phyloP scores from a whole-genome alignment of 2,888 invertebrate genomes.

The Callyntrura sp. region DNA sequence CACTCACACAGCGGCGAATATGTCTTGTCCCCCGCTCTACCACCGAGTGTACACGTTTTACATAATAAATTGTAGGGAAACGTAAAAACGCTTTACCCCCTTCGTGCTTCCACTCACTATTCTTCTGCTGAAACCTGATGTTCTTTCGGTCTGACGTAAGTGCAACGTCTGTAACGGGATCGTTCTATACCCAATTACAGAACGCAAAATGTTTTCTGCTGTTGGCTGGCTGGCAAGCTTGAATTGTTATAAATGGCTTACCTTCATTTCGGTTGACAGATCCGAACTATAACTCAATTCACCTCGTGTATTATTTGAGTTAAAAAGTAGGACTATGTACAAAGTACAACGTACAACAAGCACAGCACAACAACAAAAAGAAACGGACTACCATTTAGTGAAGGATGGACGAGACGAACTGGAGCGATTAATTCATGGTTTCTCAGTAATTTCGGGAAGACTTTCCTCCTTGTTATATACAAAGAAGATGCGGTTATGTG shows the following conservation, averaged over 20 bases:
- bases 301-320: constrained; percentile 26
- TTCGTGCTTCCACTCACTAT: constrained; percentile 37
- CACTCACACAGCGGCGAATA: neutral
- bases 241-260: constrained; percentile 78
- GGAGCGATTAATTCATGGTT: constrained; percentile 66
- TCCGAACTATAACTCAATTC: constrained; percentile 73
- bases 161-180: neutral
- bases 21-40: neutral
- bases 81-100: constrained; percentile 57
- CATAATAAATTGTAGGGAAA: constrained; percentile 51
- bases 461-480: neutral
- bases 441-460: constrained; percentile 52
- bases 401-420: constrained; percentile 42
- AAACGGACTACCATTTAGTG: neutral
- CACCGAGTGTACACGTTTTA: neutral
- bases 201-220: constrained; percentile 23
- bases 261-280: constrained; percentile 76
- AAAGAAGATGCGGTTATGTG: constrained; percentile 37
- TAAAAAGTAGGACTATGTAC: constrained; percentile 26
- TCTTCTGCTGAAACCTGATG: neutral
- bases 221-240: constrained; percentile 48
- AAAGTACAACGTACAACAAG: neutral
- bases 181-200: constrained; percentile 26
- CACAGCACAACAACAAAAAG: neutral
- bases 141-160: constrained; percentile 13